Evolutionary conservation across 2,797 vertebrate species (phyloP).

Genomic region (Hephaestus fuliginosus): DNA sequence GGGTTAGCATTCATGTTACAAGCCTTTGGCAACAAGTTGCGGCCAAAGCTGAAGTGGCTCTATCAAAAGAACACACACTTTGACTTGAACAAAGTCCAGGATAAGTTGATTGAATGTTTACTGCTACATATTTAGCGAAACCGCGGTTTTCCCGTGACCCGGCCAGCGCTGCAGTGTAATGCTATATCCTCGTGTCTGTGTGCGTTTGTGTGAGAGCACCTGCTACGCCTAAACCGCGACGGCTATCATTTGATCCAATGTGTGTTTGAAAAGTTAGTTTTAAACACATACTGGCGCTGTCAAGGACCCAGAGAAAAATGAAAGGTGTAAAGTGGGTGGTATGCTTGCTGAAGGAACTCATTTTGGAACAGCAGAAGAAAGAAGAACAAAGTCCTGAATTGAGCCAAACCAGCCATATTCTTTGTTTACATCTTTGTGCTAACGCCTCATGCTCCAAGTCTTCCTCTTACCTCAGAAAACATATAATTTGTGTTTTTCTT

Average conservation of each 20-base stretch:
- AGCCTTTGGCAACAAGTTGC: conserved; percentile 54
- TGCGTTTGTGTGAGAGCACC: conserved; percentile 3
- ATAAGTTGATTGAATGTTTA: conserved; percentile 36
- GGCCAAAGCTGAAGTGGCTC: conserved; percentile 54
- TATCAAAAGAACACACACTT: conserved; percentile 24
- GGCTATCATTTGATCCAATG: neutral
- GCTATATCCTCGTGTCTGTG: neutral
- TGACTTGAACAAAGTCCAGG: conserved; percentile 25
- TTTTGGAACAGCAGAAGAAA: conserved; percentile 22
- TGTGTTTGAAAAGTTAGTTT: conserved; percentile 17
- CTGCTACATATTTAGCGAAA: conserved; percentile 31
- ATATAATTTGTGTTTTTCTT: conserved; percentile 8
- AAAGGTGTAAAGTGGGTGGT: conserved; percentile 1
- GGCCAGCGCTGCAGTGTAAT: neutral
- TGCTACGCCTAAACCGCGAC: neutral
- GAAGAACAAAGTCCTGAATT: conserved; percentile 11
- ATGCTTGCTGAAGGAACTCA: neutral
- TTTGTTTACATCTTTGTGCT: conserved; percentile 32
- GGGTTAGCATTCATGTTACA: conserved; percentile 50
- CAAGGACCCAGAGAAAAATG: neutral
- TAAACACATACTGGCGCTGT: neutral
- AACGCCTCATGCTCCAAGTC: conserved; percentile 8
- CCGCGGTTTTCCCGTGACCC: conserved; percentile 5
- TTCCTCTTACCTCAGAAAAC: conserved; percentile 4
- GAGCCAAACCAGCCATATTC: conserved; percentile 7